Percentiles rank a stretch among this genome's conserved stretches.
phyloP scores from a whole-genome alignment of 1,140 invertebrate genomes.

The Brachionus rotundiformis region DNA sequence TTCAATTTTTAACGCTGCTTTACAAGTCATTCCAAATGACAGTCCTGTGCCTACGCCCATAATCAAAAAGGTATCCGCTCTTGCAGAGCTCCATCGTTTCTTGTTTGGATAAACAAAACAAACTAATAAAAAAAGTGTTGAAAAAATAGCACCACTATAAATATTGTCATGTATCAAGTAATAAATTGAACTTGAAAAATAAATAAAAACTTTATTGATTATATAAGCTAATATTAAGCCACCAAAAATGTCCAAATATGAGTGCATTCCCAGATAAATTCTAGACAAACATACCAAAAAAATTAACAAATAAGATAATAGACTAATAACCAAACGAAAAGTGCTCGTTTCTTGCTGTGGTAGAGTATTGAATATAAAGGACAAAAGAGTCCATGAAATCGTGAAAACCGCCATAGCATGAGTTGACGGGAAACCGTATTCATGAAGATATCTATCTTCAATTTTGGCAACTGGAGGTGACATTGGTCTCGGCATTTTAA shows the following conservation, averaged over 20 bases:
- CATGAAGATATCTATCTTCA: slow-evolving; percentile 78
- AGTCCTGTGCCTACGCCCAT: slow-evolving; percentile 36
- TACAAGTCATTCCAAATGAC: slow-evolving; percentile 26
- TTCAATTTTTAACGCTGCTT: not conserved
- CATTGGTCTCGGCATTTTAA: slow-evolving; percentile 78
- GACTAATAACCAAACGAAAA: not conserved
- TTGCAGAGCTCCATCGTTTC: slow-evolving; percentile 32
- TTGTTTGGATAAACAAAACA: slow-evolving; percentile 46
- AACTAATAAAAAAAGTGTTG: not conserved
- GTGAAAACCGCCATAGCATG: slow-evolving; percentile 86
- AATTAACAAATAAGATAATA: slow-evolving; percentile 62
- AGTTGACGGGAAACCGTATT: slow-evolving; percentile 90
- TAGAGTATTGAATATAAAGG: slow-evolving; percentile 75
- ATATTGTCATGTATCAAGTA: not conserved
- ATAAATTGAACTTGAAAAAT: not conserved
- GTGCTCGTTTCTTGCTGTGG: not conserved
- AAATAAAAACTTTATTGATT: slow-evolving; percentile 6
- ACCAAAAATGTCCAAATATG: slow-evolving; percentile 78
- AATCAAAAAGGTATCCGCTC: slow-evolving; percentile 42
- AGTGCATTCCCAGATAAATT: slow-evolving; percentile 88
- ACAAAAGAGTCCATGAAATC: slow-evolving; percentile 79
- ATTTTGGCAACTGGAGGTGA: slow-evolving; percentile 77
- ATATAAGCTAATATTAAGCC: slow-evolving; percentile 62
- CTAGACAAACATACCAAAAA: slow-evolving; percentile 78
- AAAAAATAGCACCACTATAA: not conserved